A percentile compares a stretch with the other conserved stretches of the same genome.
phyloP scores from a whole-genome alignment of 2,113 vertebrate genomes.

The Pycnonotus jocosus region DNA sequence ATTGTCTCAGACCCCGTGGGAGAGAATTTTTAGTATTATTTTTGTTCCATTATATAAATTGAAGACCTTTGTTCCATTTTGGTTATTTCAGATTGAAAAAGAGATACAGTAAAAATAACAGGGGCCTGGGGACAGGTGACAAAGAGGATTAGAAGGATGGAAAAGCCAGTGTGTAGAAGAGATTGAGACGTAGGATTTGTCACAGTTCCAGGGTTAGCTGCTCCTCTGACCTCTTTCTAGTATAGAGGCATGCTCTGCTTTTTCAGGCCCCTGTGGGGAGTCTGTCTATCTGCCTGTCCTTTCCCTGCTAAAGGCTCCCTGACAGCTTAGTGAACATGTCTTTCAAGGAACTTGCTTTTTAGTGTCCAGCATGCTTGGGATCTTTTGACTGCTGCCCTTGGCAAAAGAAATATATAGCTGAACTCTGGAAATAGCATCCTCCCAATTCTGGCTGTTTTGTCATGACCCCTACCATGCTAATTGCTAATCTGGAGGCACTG shows the following conservation, averaged over 20 bases:
- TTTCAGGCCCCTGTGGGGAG: not conserved
- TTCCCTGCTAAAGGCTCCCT: not conserved
- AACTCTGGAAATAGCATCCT: not conserved
- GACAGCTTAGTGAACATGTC: not conserved
- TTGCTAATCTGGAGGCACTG: not conserved
- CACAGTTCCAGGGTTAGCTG: constrained; percentile 35
- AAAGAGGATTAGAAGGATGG: constrained; percentile 38
- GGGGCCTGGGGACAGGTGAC: constrained; percentile 27
- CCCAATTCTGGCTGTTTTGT: not conserved
- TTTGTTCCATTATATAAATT: not conserved
- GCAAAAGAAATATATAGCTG: not conserved
- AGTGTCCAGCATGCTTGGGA: not conserved
- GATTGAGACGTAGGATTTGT: constrained; percentile 9
- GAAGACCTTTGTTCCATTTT: constrained; percentile 1
- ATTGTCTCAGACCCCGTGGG: not conserved
- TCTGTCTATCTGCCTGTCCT: not conserved
- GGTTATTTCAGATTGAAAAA: constrained; percentile 1
- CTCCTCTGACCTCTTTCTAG: constrained; percentile 8
- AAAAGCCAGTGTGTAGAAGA: constrained; percentile 11
- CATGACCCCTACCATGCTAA: not conserved
- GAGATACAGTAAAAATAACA: not conserved
- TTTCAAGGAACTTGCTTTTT: not conserved
- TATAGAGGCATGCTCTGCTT: not conserved
- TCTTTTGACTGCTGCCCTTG: not conserved
- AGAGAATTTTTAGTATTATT: not conserved